Evolutionary conservation across 2,797 vertebrate species (phyloP).

Genomic region (Calcarius lapponicus): DNA sequence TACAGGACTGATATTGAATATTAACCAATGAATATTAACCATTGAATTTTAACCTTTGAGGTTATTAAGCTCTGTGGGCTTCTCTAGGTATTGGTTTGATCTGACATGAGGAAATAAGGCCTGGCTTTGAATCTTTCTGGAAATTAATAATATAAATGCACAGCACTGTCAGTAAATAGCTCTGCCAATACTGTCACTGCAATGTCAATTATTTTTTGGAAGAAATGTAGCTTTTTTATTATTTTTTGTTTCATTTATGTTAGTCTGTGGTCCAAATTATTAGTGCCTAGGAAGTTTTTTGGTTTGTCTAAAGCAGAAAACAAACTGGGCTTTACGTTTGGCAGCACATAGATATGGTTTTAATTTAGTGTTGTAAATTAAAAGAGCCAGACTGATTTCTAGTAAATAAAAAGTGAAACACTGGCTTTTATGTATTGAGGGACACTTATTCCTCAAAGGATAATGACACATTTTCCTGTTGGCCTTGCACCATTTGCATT

Average conservation of each 20-base stretch:
- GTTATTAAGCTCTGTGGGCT: not conserved
- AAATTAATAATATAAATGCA: slow-evolving; percentile 62
- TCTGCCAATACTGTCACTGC: not conserved
- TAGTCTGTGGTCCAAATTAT: slow-evolving; percentile 4
- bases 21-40: not conserved
- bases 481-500: not conserved
- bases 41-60: not conserved
- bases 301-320: slow-evolving; percentile 21
- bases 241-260: not conserved
- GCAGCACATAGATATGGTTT: not conserved
- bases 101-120: slow-evolving; percentile 51
- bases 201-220: not conserved
- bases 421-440: not conserved
- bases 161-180: slow-evolving; percentile 14
- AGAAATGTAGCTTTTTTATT: not conserved
- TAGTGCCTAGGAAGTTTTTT: slow-evolving; percentile 54
- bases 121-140: not conserved
- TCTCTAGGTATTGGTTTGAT: slow-evolving; percentile 75
- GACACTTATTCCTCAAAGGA: not conserved
- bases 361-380: not conserved
- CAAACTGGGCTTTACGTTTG: not conserved
- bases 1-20: slow-evolving; percentile 52
- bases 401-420: not conserved
- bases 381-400: not conserved
- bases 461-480: not conserved